Percentiles rank a stretch among this genome's conserved stretches.
These are phyloP conservation scores for Pionites leucogaster DNA, from an alignment of 2,113 vertebrate genomes.

Conservation along the genomic window DNA sequence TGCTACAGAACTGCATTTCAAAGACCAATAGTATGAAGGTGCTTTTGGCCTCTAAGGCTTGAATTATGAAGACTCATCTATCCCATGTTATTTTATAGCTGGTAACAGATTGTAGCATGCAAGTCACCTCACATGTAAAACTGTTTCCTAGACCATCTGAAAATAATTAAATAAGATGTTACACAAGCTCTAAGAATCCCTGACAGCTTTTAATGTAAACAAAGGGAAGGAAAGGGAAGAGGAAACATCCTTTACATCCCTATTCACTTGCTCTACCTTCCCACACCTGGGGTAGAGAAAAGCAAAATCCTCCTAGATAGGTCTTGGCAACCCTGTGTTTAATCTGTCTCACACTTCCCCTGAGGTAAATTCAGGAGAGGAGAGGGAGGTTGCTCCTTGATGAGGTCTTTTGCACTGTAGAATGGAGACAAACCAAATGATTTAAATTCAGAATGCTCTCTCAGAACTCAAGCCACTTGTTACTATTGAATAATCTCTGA, in stretches of 20 bases:
- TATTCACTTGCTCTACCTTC: slow-evolving; percentile 22
- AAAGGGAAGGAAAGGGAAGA: neutral
- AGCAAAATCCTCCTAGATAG: slow-evolving; percentile 19
- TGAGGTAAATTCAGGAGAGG: neutral
- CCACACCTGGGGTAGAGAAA: slow-evolving; percentile 12
- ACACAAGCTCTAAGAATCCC: neutral
- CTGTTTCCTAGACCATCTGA: neutral
- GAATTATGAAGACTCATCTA: neutral
- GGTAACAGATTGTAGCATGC: neutral
- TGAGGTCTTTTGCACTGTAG: neutral
- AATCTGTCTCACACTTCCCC: slow-evolving; percentile 44
- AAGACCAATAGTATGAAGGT: neutral
- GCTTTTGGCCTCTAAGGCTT: neutral
- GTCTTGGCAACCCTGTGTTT: slow-evolving; percentile 37
- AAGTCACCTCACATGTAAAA: neutral
- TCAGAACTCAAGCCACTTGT: neutral
- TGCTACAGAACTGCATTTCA: neutral
- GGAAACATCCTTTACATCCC: neutral
- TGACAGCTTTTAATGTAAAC: neutral
- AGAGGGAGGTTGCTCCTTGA: neutral
- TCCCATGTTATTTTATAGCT: neutral
- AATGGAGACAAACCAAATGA: slow-evolving; percentile 2
- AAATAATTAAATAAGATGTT: slow-evolving; percentile 26
- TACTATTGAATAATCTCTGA: neutral
- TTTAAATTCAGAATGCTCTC: neutral